These are phyloP conservation scores for Ganaspis sp. DNA, from an alignment of 1,140 invertebrate genomes.

Conservation along the genomic window DNA sequence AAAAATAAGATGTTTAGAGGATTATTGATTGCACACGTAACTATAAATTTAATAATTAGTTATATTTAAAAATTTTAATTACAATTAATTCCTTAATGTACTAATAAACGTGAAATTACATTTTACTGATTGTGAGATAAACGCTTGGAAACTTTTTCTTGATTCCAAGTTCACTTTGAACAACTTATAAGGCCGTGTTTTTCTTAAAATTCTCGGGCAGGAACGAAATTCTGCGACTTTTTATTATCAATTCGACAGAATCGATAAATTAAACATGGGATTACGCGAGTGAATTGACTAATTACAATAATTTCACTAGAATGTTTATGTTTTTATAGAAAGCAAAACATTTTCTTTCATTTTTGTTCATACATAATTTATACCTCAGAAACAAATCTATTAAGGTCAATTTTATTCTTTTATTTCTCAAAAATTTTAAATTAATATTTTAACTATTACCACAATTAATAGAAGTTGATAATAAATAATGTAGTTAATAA, in stretches of 20 bases:
- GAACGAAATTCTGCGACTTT: conserved; percentile 13
- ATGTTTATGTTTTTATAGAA: background rate
- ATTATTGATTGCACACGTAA: no score
- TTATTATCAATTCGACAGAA: conserved; percentile 15
- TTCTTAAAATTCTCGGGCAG: conserved; percentile 5
- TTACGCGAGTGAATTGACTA: background rate
- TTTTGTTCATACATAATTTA: conserved; percentile 2
- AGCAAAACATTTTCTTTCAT: background rate
- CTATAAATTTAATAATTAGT: background rate
- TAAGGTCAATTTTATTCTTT: background rate
- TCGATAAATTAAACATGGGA: background rate
- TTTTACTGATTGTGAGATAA: background rate
- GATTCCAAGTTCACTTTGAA: conserved; percentile 2
- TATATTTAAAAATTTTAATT: conserved; percentile 4
- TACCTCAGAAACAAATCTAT: conserved; percentile 5
- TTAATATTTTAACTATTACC: no score
- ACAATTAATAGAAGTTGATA: no score
- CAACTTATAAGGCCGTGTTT: conserved; percentile 9
- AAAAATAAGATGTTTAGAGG: no score
- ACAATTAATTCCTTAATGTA: background rate
- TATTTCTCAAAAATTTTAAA: background rate
- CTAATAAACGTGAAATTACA: conserved; percentile 3
- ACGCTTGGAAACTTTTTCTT: background rate
- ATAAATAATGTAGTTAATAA: no score
- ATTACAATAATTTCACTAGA: conserved; percentile 11